A percentile compares a stretch with the other conserved stretches of the same genome.
Conservation (phyloP, 53 echinoderm and acorn worm species). For the Paracentrotus lividus region DNA sequence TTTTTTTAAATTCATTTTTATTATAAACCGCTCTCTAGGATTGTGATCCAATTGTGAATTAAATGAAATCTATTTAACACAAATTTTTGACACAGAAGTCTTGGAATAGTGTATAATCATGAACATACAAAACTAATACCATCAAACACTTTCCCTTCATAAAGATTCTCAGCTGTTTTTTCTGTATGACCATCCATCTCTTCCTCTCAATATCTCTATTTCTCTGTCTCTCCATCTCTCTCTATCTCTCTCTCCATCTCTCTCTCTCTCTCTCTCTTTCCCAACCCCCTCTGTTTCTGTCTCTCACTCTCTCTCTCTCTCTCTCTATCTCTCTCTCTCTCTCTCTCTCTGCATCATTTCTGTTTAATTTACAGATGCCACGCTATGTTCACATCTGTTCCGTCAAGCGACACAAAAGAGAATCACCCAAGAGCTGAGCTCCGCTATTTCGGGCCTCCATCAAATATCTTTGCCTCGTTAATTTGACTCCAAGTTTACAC, state of each 20-base stretch:
- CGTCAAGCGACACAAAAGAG: constrained; percentile 22
- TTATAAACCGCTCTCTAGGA: too few relatives aligned
- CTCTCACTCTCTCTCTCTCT: neutral
- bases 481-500: constrained; percentile 44
- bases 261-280: neutral
- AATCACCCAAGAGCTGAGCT: neutral
- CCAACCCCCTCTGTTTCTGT: neutral
- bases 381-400: constrained; percentile 42
- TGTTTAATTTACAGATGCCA: constrained; percentile 40
- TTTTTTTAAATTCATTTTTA: too few relatives aligned
- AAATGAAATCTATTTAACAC: too few relatives aligned
- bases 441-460: constrained; percentile 36
- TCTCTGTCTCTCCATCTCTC: neutral
- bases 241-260: neutral
- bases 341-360: neutral
- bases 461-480: constrained; percentile 50
- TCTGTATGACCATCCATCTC: neutral
- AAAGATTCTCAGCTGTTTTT: too few relatives aligned
- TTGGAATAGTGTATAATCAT: too few relatives aligned
- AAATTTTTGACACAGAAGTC: too few relatives aligned
- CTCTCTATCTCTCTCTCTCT: constrained; percentile 31
- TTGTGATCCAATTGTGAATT: too few relatives aligned
- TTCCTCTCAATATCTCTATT: neutral
- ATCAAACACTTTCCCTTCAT: too few relatives aligned
- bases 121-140: too few relatives aligned